These are phyloP conservation scores for Lycorma delicatula DNA, from an alignment of 1,140 invertebrate species.

Conservation along the genomic window DNA sequence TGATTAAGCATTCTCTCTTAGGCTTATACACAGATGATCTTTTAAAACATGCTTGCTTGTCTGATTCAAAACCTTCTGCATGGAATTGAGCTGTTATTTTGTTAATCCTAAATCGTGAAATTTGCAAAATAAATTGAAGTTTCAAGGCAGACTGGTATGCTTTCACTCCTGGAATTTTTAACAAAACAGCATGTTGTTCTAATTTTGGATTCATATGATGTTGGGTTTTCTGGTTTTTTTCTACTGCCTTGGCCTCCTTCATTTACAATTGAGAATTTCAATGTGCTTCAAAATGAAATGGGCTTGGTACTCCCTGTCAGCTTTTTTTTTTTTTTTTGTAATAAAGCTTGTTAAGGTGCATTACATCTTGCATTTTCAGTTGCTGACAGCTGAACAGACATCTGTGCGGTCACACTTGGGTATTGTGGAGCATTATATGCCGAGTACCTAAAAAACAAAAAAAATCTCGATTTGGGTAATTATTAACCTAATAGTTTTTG, in stretches of 20 bases:
- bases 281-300: background rate
- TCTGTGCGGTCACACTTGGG: no score
- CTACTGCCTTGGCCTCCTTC: background rate
- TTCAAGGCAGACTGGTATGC: background rate
- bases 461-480: no score
- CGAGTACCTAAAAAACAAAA: no score
- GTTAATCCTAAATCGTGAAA: background rate
- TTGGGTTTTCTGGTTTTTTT: background rate
- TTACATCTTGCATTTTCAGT: background rate
- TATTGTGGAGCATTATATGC: no score
- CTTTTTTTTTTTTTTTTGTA: background rate
- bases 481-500: no score
- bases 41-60: background rate
- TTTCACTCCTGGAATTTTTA: background rate
- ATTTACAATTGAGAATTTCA: background rate
- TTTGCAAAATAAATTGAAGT: background rate
- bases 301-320: no score
- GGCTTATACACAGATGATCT: background rate
- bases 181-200: background rate
- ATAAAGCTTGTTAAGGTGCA: background rate
- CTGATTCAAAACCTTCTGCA: background rate
- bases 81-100: background rate
- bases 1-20: background rate
- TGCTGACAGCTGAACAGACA: background rate
- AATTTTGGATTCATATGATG: background rate